Evolutionary conservation across 2,113 vertebrate species (phyloP).

Genomic region (Murina feae): DNA sequence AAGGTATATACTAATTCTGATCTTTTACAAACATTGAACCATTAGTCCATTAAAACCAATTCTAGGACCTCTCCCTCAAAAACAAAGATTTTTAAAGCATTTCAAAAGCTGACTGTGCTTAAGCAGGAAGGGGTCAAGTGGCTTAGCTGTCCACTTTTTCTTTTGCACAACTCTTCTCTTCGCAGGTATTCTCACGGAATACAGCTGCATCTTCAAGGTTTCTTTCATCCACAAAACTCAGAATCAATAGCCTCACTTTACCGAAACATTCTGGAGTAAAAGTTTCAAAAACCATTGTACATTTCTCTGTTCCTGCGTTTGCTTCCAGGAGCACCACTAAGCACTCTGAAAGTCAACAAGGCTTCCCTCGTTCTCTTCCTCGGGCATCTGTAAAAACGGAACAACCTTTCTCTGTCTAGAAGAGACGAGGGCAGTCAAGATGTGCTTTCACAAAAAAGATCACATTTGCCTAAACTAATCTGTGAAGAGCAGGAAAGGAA

Average conservation of each 20-base stretch:
- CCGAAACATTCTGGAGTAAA: background rate
- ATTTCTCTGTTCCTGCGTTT: background rate
- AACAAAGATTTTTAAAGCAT: background rate
- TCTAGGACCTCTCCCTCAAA: background rate
- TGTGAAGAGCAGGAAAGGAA: background rate
- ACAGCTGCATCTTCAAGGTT: background rate
- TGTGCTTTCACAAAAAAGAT: background rate
- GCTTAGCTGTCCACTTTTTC: background rate
- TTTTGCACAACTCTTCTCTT: background rate
- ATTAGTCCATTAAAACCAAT: background rate
- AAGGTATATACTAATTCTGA: background rate
- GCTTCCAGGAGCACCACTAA: background rate
- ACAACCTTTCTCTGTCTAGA: background rate
- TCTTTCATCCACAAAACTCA: background rate
- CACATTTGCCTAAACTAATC: background rate
- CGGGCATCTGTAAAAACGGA: background rate
- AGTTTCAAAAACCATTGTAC: background rate
- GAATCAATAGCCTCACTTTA: background rate
- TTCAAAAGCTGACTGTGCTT: background rate
- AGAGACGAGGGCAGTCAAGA: background rate
- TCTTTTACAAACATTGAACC: slow-evolving; percentile 3
- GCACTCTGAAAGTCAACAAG: background rate
- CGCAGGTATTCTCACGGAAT: background rate
- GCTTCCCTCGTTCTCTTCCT: background rate
- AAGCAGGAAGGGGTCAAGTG: background rate